These are phyloP conservation scores for Halocaridina rubra DNA, from an alignment of 2,888 invertebrate genomes.

Conservation along the genomic window DNA sequence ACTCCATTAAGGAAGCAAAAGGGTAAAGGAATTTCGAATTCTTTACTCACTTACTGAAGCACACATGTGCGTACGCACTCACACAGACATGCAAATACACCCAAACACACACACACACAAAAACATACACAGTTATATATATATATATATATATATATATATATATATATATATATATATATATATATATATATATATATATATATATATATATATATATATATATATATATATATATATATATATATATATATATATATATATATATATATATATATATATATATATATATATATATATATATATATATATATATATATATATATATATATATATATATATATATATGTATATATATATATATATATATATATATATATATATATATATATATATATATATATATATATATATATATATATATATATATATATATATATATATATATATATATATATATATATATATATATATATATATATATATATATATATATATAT, in stretches of 20 bases:
- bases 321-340: not conserved
- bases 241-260: not conserved
- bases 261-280: not conserved
- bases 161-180: too few relatives aligned
- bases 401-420: not conserved
- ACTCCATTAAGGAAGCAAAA: too few relatives aligned
- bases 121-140: not conserved
- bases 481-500: not conserved
- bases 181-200: too few relatives aligned
- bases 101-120: not conserved
- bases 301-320: not conserved
- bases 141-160: not conserved
- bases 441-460: not conserved
- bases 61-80: not conserved
- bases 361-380: not conserved
- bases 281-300: not conserved
- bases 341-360: not conserved
- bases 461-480: not conserved
- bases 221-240: not conserved
- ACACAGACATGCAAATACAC: not conserved
- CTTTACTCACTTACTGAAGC: too few relatives aligned
- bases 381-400: not conserved
- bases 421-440: not conserved
- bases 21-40: too few relatives aligned
- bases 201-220: too few relatives aligned